Conservation (phyloP, 2,797 vertebrate species). For the Naso thynnoides region DNA sequence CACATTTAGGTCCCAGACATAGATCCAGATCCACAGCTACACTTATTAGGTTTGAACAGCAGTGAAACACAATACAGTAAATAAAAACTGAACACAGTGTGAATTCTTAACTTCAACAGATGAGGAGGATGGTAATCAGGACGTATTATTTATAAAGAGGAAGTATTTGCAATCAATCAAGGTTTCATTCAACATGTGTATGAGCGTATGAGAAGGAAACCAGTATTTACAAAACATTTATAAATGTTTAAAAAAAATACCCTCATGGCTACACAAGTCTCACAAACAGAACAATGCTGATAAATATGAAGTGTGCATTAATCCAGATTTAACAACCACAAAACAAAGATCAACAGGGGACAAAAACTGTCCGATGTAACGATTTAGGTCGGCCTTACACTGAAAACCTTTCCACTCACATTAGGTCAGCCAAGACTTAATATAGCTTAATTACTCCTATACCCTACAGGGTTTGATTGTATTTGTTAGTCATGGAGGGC, state of each 20-base stretch:
- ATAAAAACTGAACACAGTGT: conserved; percentile 20
- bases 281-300: conserved; percentile 27
- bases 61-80: conserved; percentile 42
- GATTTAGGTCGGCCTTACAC: conserved; percentile 7
- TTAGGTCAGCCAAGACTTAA: conserved; percentile 5
- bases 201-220: background rate
- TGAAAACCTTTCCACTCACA: conserved; percentile 12
- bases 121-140: conserved; percentile 14
- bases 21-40: conserved; percentile 34
- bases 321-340: conserved; percentile 24
- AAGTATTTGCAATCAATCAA: conserved; percentile 14
- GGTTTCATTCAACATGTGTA: background rate
- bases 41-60: conserved; percentile 31
- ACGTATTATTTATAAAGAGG: conserved; percentile 17
- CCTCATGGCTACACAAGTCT: background rate
- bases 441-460: conserved; percentile 7
- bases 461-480: conserved; percentile 22
- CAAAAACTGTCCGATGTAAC: background rate
- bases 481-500: conserved; percentile 37
- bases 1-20: conserved; percentile 53
- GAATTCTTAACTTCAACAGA: conserved; percentile 11
- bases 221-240: conserved; percentile 48
- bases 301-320: conserved; percentile 41
- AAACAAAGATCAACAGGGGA: conserved; percentile 30
- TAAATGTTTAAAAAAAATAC: conserved; percentile 21